Evolutionary conservation across 2,797 vertebrate genomes (phyloP), one percentile per base, ranked within the genome.

Genomic region (Clarias laeviceps): DNA sequence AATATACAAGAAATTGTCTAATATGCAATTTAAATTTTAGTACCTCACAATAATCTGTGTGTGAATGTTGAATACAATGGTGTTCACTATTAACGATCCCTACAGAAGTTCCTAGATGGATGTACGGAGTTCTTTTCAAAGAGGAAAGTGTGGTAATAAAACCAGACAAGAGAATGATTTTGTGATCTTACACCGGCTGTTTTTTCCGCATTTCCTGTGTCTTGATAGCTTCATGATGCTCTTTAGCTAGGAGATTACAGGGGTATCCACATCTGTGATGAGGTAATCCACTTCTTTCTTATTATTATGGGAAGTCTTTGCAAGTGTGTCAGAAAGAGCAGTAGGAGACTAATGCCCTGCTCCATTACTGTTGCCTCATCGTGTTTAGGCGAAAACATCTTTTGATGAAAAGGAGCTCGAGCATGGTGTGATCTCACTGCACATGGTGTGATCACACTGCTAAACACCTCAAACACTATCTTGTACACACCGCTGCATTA

Each of bases 281-380:
- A 87, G 69, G 70, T 87, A 83, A 82, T 72, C 70, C 66, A 72
- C 50, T 56, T 57, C 56, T 57, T 85, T 72, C 54, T 32, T 79
- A 65, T 64, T 64, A 83, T 74, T 72, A 72, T 66, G 82, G 34
- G 83, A 82, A 73, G 15, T n/a, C 73, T 85, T 84, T 84, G 72
- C 61, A 69, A 17, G 72, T 81, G 64, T 87, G 84, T 84, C 88
- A 86, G 69, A 54, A 59, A 12, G 59, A 84, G 80, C 82, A 90
- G 89, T 86, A 81, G 78, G 40, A 37, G 84, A 66, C 84, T 89
- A 91, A 90, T 90, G 89, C 79, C 80, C 77, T 66, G 65, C 85
- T 87, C 82, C 84, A 87, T 93, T 88, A 85, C 77, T 82, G 65
- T 57, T 72, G 84, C 82, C 17, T 22, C 76, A 82, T 62, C 56